These are phyloP conservation scores for Caenorhabditis sp. DNA, from an alignment of 2,888 invertebrate genomes.

Conservation along the genomic window DNA sequence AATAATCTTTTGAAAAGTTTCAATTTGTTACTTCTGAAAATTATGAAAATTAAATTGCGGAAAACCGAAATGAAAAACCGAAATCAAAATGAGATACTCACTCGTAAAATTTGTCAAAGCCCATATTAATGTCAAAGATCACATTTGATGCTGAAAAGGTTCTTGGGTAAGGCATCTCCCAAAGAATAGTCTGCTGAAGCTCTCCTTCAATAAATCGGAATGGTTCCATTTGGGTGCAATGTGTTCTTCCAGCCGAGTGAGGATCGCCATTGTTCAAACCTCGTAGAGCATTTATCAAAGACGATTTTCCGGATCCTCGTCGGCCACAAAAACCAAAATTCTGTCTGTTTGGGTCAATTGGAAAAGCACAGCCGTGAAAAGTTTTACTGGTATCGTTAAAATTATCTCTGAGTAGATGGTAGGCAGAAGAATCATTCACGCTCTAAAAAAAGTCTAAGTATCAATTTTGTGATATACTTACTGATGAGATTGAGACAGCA, in stretches of 20 bases:
- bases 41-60: background rate
- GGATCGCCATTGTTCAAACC: constrained; percentile 68
- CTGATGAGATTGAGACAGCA: constrained; percentile 36
- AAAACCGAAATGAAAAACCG: no score
- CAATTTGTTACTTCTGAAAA: constrained; percentile 69
- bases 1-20: constrained; percentile 69
- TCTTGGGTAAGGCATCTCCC: constrained; percentile 74
- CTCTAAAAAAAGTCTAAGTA: constrained; percentile 37
- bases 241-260: constrained; percentile 69
- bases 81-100: no score
- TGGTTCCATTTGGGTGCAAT: constrained; percentile 72
- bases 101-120: constrained; percentile 75
- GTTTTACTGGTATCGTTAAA: constrained; percentile 66
- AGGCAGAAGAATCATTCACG: constrained; percentile 71
- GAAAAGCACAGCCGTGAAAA: constrained; percentile 68
- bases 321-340: constrained; percentile 73
- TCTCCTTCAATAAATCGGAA: constrained; percentile 74
- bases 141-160: constrained; percentile 65
- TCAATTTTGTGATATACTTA: background rate
- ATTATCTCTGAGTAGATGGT: constrained; percentile 70
- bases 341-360: constrained; percentile 70
- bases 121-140: constrained; percentile 74
- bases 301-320: constrained; percentile 70
- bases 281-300: constrained; percentile 70
- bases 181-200: constrained; percentile 69